A percentile compares a stretch with the other conserved stretches of the same genome.
Conservation (phyloP, 30 jellyfish, hydroid and myxozoan genomes). For the Sanderia malayensis region DNA sequence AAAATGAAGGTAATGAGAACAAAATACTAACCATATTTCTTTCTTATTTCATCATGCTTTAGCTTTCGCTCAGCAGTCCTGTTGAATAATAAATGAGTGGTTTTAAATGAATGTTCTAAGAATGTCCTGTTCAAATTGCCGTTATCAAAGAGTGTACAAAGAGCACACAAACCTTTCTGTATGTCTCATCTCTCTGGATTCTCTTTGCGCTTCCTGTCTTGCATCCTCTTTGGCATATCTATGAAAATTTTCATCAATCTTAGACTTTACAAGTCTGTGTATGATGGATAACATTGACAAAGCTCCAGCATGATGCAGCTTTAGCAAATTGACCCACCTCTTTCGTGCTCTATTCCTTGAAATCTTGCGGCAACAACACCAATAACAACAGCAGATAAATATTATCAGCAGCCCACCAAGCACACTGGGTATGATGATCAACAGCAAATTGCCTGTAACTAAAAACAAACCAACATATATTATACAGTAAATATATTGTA, state of each 20-base stretch:
- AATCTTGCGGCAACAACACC: slow-evolving; percentile 67
- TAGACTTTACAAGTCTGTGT: too few relatives aligned
- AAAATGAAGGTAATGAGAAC: too few relatives aligned
- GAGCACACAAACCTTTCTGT: slow-evolving; percentile 69
- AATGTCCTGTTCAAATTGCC: background rate
- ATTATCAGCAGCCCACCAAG: slow-evolving; percentile 62
- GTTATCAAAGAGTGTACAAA: too few relatives aligned
- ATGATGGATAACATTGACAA: background rate
- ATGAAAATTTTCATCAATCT: too few relatives aligned
- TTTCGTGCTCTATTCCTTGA: slow-evolving; percentile 31
- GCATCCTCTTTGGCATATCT: slow-evolving; percentile 79
- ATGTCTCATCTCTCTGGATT: slow-evolving; percentile 57
- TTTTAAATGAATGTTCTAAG: background rate
- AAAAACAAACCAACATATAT: too few relatives aligned
- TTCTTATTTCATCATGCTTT: slow-evolving; percentile 73
- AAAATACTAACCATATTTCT: slow-evolving; percentile 66
- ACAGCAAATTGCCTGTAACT: slow-evolving; percentile 69
- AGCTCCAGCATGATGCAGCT: too few relatives aligned
- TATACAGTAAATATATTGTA: too few relatives aligned
- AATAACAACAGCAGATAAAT: slow-evolving; percentile 34
- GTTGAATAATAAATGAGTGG: background rate
- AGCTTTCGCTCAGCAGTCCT: slow-evolving; percentile 58
- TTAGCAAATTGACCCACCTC: too few relatives aligned
- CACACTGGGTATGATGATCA: slow-evolving; percentile 66
- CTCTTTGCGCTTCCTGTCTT: slow-evolving; percentile 38